A percentile compares a stretch with the other conserved stretches of the same genome.
These are phyloP conservation scores for Ptychochromis oligacanthus DNA, from an alignment of 2,113 vertebrate species.

Conservation along the genomic window DNA sequence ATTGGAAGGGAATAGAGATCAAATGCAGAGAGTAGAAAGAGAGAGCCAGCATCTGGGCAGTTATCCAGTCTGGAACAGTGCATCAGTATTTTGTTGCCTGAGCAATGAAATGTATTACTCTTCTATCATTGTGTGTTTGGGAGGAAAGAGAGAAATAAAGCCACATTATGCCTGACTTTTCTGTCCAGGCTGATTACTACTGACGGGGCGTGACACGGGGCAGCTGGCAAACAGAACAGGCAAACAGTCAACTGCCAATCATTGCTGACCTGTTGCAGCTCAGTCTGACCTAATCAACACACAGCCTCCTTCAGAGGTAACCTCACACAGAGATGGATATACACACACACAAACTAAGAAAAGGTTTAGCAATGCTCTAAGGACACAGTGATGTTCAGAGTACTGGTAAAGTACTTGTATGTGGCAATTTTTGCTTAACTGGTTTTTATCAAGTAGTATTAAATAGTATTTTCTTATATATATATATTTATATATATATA, in stretches of 20 bases:
- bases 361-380: background rate
- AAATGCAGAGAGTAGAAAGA: background rate
- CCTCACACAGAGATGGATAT: conserved; percentile 5
- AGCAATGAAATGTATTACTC: background rate
- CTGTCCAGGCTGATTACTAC: conserved; percentile 36
- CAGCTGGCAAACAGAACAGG: conserved; percentile 51
- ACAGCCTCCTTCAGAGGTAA: background rate
- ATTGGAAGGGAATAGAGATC: background rate
- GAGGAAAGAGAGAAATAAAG: background rate
- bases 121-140: background rate
- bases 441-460: background rate
- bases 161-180: conserved; percentile 4
- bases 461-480: too few relatives aligned
- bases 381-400: background rate
- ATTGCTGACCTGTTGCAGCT: conserved; percentile 41
- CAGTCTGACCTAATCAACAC: conserved; percentile 43
- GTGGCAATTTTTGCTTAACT: background rate
- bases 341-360: background rate
- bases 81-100: background rate
- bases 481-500: too few relatives aligned
- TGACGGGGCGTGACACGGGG: conserved; percentile 57
- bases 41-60: background rate
- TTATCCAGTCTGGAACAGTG: background rate
- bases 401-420: background rate
- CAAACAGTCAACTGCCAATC: conserved; percentile 65